These are phyloP conservation scores for Brenthis daphne DNA, from an alignment of 2,888 invertebrate species.

Conservation along the genomic window DNA sequence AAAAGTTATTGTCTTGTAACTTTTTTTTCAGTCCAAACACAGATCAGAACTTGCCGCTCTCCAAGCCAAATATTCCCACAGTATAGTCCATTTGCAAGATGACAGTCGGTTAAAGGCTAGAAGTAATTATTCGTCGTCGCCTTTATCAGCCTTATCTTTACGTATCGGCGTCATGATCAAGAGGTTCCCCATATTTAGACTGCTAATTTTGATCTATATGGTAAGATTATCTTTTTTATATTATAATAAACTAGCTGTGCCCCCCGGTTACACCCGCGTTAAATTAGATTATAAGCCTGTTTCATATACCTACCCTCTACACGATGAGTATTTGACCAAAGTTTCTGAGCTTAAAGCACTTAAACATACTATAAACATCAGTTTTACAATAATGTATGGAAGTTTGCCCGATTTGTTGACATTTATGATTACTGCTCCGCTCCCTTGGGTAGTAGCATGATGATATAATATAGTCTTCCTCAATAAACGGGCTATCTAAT, in stretches of 20 bases:
- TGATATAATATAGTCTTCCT: too few relatives aligned
- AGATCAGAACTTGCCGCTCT: conserved; percentile 51
- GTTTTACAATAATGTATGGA: too few relatives aligned
- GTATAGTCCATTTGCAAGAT: conserved; percentile 63
- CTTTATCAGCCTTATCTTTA: conserved; percentile 83
- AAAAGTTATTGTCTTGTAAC: background rate
- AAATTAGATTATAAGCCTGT: too few relatives aligned
- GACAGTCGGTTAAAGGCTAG: conserved; percentile 43
- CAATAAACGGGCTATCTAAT: too few relatives aligned
- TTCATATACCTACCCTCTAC: too few relatives aligned
- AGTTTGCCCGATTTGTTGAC: too few relatives aligned
- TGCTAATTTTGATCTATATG: conserved; percentile 92
- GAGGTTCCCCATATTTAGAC: conserved; percentile 90
- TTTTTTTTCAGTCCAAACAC: conserved; percentile 43
- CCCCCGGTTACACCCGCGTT: too few relatives aligned
- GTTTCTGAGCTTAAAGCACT: too few relatives aligned
- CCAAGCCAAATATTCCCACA: conserved; percentile 53
- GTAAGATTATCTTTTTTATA: conserved; percentile 64
- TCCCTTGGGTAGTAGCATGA: too few relatives aligned
- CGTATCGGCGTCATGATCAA: conserved; percentile 90
- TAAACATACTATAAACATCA: too few relatives aligned
- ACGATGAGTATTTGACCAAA: too few relatives aligned
- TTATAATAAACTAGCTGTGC: background rate
- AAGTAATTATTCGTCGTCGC: conserved; percentile 38
- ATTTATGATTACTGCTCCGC: too few relatives aligned